Percentiles rank a stretch among this genome's conserved stretches.
These are phyloP conservation scores for Pithys albifrons DNA, from an alignment of 2,113 vertebrate species.

Conservation along the genomic window DNA sequence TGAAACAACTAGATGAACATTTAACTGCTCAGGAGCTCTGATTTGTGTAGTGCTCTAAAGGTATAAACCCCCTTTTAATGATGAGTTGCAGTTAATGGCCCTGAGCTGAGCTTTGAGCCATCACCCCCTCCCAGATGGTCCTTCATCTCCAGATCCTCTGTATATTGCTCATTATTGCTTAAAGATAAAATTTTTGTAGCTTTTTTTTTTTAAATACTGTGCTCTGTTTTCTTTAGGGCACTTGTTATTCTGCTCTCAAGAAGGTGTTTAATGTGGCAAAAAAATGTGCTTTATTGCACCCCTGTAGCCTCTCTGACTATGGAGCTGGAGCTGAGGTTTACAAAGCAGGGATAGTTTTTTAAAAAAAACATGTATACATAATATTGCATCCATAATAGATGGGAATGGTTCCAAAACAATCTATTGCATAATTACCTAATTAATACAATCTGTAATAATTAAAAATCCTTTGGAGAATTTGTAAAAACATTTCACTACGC, in stretches of 20 bases:
- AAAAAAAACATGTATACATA: not conserved
- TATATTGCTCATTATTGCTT: not conserved
- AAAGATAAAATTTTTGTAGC: not conserved
- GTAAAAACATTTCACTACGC: slow-evolving; percentile 33
- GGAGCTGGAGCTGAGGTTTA: not conserved
- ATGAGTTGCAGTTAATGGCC: not conserved
- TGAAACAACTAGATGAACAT: not conserved
- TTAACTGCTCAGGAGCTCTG: not conserved
- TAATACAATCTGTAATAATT: slow-evolving; percentile 75
- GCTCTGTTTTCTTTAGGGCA: not conserved
- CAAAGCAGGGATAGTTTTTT: not conserved
- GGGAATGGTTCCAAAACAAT: slow-evolving; percentile 59
- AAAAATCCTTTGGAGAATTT: slow-evolving; percentile 71
- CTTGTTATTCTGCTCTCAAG: not conserved
- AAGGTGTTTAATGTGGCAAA: not conserved
- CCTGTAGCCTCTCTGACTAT: not conserved
- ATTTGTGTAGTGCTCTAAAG: not conserved
- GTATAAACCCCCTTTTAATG: not conserved
- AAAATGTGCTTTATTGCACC: not conserved
- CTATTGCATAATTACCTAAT: slow-evolving; percentile 70
- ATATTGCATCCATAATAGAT: slow-evolving; percentile 51
- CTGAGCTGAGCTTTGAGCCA: not conserved
- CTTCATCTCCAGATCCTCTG: not conserved
- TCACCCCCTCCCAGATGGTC: not conserved
- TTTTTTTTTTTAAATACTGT: not conserved